phyloP scores from a whole-genome alignment of 1,140 invertebrate genomes.

The Hycleus phaleratus region DNA sequence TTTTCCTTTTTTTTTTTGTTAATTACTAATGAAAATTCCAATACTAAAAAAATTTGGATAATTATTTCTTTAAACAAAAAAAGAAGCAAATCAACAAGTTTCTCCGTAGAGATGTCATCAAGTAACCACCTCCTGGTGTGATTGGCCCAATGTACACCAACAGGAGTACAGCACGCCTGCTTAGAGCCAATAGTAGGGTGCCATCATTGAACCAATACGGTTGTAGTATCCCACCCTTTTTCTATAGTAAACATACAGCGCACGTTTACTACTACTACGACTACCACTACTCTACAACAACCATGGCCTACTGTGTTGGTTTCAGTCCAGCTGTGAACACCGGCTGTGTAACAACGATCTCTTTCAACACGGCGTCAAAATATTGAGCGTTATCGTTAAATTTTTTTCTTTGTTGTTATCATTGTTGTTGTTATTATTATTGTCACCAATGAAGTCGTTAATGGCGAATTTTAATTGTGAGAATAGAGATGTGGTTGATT shows the following conservation, averaged over 20 bases:
- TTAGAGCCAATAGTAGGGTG: constrained; percentile 33
- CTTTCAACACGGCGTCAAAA: background rate
- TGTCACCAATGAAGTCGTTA: background rate
- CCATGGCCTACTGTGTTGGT: constrained; percentile 27
- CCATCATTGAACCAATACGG: constrained; percentile 24
- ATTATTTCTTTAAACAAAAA: no score
- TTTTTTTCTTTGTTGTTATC: no score
- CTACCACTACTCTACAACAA: constrained; percentile 1
- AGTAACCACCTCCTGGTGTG: constrained; percentile 25
- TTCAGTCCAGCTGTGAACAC: constrained; percentile 39
- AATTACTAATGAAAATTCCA: no score
- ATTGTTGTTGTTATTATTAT: no score
- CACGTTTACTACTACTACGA: background rate
- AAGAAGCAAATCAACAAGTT: constrained; percentile 33
- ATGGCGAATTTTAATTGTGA: background rate
- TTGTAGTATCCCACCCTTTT: constrained; percentile 12
- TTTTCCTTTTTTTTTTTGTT: no score
- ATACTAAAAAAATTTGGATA: no score
- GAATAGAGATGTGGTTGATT: background rate
- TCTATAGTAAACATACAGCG: background rate
- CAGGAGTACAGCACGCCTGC: constrained; percentile 11
- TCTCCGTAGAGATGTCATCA: constrained; percentile 17
- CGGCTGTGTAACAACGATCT: constrained; percentile 1
- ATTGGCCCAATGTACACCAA: constrained; percentile 35
- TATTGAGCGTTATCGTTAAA: no score